A percentile compares a stretch with the other conserved stretches of the same genome.
Evolutionary conservation across 2,797 vertebrate species (phyloP).

Genomic region (Gadopsis bispinosus): DNA sequence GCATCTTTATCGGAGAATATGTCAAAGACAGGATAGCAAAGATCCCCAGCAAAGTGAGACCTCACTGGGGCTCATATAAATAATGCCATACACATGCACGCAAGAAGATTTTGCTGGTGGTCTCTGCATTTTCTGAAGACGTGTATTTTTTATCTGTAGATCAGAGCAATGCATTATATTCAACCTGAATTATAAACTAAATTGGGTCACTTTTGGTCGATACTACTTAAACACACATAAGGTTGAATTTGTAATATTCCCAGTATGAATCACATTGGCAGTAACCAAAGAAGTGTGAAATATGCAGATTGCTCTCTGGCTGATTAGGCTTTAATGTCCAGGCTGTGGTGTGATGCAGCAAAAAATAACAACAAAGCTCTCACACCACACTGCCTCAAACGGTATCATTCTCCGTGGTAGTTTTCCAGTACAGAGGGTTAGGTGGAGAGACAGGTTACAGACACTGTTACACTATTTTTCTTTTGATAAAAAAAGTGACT

Average conservation of each 20-base stretch:
- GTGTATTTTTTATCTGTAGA: neutral
- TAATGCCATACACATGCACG: neutral
- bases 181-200: neutral
- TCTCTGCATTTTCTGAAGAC: neutral
- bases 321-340: constrained; percentile 35
- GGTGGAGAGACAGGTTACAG: neutral
- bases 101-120: neutral
- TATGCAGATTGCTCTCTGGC: constrained; percentile 44
- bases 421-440: neutral
- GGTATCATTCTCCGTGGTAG: neutral
- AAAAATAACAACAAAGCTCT: constrained; percentile 15
- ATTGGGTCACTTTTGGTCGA: constrained; percentile 2
- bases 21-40: constrained; percentile 21
- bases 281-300: constrained; percentile 44
- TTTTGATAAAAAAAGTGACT: neutral
- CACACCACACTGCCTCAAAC: constrained; percentile 11
- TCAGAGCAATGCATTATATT: neutral
- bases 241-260: neutral
- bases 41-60: neutral
- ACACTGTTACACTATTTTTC: neutral
- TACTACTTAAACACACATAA: neutral
- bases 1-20: constrained; percentile 60
- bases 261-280: constrained; percentile 32
- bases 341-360: constrained; percentile 20
- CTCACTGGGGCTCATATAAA: neutral